Evolutionary conservation across 2,113 vertebrate species (phyloP), one percentile per base, ranked within the genome.

Genomic region (Steatornis caripensis): DNA sequence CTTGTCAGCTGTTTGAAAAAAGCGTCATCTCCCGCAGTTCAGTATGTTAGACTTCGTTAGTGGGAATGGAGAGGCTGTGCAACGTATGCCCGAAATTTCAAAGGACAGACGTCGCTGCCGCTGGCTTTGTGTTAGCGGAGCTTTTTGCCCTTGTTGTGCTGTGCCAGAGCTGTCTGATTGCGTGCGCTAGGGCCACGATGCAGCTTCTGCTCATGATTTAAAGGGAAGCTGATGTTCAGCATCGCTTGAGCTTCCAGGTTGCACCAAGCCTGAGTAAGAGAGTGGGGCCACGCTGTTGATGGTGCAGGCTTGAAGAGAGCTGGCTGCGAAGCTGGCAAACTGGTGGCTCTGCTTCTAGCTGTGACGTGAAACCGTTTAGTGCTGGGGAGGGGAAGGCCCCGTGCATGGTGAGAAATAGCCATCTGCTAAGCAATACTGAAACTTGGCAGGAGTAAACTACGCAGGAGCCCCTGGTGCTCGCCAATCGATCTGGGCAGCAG

Each of bases 121-220:
- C n/a, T 64, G 20, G 5, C 18, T 74, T 45, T 30, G 21, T 64
- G 37, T 69, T 37, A 10, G 10, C 1, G 0, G 9, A 66, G 30
- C 13, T 5, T 19, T 75, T 76, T 27, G 10, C 65, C 54, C 61
- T 34, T 27, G 30, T 36, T 4, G 1, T 46, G 29, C 3, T 1
- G 3, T 55, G 12, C 58, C 66, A 74, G 58, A 76, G 58, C 10
- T 2, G 1, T 20, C 61, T 57, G 19, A 15, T 69, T 1, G 1
- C 1, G 0, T 22, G 11, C 1, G 0, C 12, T 34, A 10, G 48
- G 58, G 62, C 57, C 75, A 37, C 4, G 4, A 0, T 76, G 41
- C 30, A 2, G 1, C 23, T 68, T 55, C 46, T 89, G 55, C 21
- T 88, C 34, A 2, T 12, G 3, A 5, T 6, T 72, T 18, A n/a